These are phyloP conservation scores for Mola mola DNA, from an alignment of 2,113 vertebrate species.

Conservation along the genomic window DNA sequence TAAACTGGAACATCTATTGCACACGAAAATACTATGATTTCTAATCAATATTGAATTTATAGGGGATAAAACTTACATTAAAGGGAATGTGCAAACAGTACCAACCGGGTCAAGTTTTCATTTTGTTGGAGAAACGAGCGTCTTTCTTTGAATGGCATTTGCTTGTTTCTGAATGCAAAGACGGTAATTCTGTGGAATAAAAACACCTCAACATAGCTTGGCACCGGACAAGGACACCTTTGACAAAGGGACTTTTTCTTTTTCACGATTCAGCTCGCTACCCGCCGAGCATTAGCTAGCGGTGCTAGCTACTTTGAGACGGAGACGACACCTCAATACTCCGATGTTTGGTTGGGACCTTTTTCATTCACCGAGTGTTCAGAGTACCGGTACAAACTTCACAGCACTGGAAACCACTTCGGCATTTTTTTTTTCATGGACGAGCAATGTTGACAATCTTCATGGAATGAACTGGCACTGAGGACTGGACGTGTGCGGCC, in stretches of 20 bases:
- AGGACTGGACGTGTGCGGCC: constrained; percentile 75
- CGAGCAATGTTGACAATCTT: constrained; percentile 44
- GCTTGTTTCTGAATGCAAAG: constrained; percentile 77
- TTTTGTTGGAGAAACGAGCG: constrained; percentile 82
- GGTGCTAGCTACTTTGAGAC: constrained; percentile 77
- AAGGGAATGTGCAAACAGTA: constrained; percentile 86
- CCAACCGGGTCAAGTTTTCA: constrained; percentile 86
- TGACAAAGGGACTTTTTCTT: constrained; percentile 76
- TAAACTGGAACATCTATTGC: constrained; percentile 86
- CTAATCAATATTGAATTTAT: constrained; percentile 80
- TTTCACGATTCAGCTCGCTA: constrained; percentile 76
- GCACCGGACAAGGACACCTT: constrained; percentile 80
- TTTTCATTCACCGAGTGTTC: constrained; percentile 52
- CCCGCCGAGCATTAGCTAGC: constrained; percentile 76
- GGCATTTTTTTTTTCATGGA: constrained; percentile 43
- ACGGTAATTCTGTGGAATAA: constrained; percentile 75
- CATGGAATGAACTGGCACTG: constrained; percentile 74
- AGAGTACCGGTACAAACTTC: constrained; percentile 30
- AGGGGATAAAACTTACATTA: constrained; percentile 83
- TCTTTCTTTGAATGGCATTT: constrained; percentile 77
- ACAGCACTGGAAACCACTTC: constrained; percentile 22
- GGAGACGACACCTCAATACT: constrained; percentile 74
- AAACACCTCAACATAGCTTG: constrained; percentile 76
- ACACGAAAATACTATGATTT: constrained; percentile 86
- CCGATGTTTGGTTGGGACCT: constrained; percentile 54